Base-by-base conservation (phyloP, 2,797 vertebrate species). In the Danio kyathit region DNA sequence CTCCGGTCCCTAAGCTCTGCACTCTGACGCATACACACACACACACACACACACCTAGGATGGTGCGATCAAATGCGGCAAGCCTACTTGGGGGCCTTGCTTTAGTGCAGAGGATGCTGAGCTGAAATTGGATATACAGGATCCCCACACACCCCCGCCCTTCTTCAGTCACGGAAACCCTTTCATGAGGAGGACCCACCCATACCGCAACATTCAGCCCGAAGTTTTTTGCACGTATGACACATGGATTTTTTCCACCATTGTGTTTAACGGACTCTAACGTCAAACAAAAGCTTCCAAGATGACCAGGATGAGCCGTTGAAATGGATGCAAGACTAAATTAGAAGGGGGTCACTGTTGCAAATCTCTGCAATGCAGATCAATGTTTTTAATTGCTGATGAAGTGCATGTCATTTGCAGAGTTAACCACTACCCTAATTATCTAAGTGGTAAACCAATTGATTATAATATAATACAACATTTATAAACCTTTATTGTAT, bases 1-100 rank as follows among this genome's bases (percentile, higher is more conserved):
- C 88, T 90, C 89, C 82, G 67, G 88, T 92, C 92, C 91, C 92
- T 89, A 82, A 90, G 89, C 91, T 90, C 88, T 89, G 88, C 90
- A 87, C 92, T 91, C 86, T 94, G 94, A 94, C 92, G 91, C 91
- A 92, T 87, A 89, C 81, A 84, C 85, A 83, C 81, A 64, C 83
- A 84, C 78, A n/a, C n/a, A 84, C 78, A 29, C 29, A 83, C 79
- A 75, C 84, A 64, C 69, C 61, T 79, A 72, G 43, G 17, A 77
- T 60, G 5, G 38, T 64, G 59, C 59, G 63, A 74, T 79, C 82
- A 72, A 81, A 83, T 83, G 83, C 81, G 61, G 81, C 72, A 67
- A 79, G 51, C 57, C 63, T 54, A 63, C 46, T 66, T 76, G 61
- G 79, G 61, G 60, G 66, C 49, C 49, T 76, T 46, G 74, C 75